Evolutionary conservation across 1,140 invertebrate genomes (phyloP).

Genomic region (Propsilocerus akamusi): DNA sequence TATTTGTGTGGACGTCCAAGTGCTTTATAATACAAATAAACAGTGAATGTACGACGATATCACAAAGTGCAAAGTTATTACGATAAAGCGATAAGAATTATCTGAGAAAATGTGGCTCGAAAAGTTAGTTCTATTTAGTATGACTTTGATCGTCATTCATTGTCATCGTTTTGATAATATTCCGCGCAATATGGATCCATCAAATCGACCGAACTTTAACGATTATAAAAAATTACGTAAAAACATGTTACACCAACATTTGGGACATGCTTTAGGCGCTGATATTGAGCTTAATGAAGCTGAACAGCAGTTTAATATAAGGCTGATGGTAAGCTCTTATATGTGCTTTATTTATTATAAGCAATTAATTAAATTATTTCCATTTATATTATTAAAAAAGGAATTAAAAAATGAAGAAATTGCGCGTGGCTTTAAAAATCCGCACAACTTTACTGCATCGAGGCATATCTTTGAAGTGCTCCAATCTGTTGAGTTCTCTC

Average conservation of each 20-base stretch:
- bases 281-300: not conserved
- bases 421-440: conserved; percentile 32
- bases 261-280: not conserved
- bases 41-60: too few relatives aligned
- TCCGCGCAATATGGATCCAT: not conserved
- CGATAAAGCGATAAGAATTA: too few relatives aligned
- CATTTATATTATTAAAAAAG: conserved; percentile 52
- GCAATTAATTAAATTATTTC: conserved; percentile 25
- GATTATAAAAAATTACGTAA: not conserved
- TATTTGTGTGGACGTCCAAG: too few relatives aligned
- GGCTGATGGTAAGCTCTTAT: not conserved
- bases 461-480: conserved; percentile 44
- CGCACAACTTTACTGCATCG: conserved; percentile 37
- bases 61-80: too few relatives aligned
- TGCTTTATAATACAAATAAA: too few relatives aligned
- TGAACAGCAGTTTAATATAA: not conserved
- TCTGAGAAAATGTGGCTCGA: too few relatives aligned
- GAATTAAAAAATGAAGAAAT: conserved; percentile 38
- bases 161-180: too few relatives aligned
- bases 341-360: not conserved
- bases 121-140: too few relatives aligned
- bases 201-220: not conserved
- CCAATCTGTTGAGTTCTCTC: conserved; percentile 34
- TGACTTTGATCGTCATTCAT: too few relatives aligned
- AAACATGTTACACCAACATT: not conserved